Conservation (phyloP, 2,113 vertebrate genomes). For the Chlorocebus sabaeus region DNA sequence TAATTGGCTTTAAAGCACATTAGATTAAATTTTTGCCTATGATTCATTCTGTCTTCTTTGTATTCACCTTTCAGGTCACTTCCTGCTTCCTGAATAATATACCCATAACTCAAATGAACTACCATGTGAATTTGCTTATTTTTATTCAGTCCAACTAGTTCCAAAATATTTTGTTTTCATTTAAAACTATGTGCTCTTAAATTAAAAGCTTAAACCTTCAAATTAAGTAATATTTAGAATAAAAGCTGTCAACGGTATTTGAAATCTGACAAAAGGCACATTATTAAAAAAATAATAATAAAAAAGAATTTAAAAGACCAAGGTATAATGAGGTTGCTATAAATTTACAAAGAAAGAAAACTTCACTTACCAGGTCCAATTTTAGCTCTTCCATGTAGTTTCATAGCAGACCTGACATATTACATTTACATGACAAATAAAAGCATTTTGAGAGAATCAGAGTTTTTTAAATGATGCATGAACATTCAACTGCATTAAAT, state of each 20-base stretch:
- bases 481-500: slow-evolving; percentile 55
- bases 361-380: background rate
- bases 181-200: slow-evolving; percentile 33
- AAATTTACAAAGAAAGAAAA: background rate
- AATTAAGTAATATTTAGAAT: slow-evolving; percentile 44
- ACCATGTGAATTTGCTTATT: slow-evolving; percentile 36
- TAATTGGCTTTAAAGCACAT: slow-evolving; percentile 79
- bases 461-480: slow-evolving; percentile 55
- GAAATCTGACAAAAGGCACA: slow-evolving; percentile 25
- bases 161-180: slow-evolving; percentile 16
- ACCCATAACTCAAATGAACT: slow-evolving; percentile 51
- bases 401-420: background rate
- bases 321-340: background rate
- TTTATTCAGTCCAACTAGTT: background rate
- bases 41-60: slow-evolving; percentile 74
- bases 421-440: slow-evolving; percentile 44
- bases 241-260: background rate
- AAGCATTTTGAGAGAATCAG: slow-evolving; percentile 23
- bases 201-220: slow-evolving; percentile 47
- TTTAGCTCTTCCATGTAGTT: slow-evolving; percentile 24
- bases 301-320: background rate
- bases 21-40: slow-evolving; percentile 76
- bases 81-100: slow-evolving; percentile 54
- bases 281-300: background rate
- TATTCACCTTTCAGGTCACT: slow-evolving; percentile 72